phyloP scores from a whole-genome alignment of 2,113 vertebrate genomes.

The Poicephalus meyeri region DNA sequence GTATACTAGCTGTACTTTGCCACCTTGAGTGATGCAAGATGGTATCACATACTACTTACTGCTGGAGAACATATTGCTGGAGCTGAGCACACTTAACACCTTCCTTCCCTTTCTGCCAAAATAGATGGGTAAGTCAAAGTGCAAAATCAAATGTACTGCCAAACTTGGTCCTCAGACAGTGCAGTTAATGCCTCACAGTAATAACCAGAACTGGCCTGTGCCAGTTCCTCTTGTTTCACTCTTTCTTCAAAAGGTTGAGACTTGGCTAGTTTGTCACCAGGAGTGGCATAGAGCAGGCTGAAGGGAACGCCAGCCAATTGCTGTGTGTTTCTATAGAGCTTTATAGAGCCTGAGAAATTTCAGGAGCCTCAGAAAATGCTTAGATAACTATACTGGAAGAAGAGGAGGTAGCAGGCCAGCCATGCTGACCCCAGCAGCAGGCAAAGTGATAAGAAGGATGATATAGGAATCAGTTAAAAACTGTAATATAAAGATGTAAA shows the following conservation, averaged over 20 bases:
- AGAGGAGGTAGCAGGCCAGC: neutral
- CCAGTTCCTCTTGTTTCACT: neutral
- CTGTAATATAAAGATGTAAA: neutral
- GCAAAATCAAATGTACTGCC: neutral
- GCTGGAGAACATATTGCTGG: slow-evolving; percentile 2
- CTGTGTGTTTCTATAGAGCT: neutral
- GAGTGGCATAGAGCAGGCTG: neutral
- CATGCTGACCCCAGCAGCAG: neutral
- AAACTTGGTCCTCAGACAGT: neutral
- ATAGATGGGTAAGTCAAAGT: neutral
- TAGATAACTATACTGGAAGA: neutral
- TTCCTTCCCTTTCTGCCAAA: neutral
- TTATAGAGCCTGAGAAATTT: neutral
- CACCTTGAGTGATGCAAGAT: neutral
- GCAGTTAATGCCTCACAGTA: neutral
- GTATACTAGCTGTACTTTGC: neutral
- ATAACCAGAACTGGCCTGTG: neutral
- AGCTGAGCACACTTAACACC: neutral
- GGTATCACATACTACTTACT: neutral
- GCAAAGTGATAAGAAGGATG: neutral
- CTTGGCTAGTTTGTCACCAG: neutral
- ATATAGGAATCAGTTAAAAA: neutral
- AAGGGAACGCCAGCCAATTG: neutral
- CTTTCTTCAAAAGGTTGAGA: neutral
- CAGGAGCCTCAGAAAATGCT: neutral